Evolutionary conservation across 1,140 invertebrate genomes (phyloP).

Genomic region (Panonychus citri): DNA sequence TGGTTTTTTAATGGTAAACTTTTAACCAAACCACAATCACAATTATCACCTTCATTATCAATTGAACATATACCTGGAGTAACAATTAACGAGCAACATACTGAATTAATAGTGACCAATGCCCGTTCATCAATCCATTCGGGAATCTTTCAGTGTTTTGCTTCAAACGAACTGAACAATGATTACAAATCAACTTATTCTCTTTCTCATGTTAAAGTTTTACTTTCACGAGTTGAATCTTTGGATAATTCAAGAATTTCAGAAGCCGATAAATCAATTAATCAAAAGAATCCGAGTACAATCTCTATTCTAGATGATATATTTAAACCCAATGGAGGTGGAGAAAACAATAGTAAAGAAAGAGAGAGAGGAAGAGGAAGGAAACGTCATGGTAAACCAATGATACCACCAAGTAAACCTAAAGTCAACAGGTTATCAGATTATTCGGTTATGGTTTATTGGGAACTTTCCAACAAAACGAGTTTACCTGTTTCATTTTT

Average conservation of each 20-base stretch:
- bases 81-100: too few species aligned
- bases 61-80: too few species aligned
- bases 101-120: neutral
- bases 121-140: neutral
- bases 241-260: too few species aligned
- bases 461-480: conserved; percentile 47
- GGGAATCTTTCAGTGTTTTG: conserved; percentile 48
- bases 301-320: too few species aligned
- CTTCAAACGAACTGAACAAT: conserved; percentile 41
- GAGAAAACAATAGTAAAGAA: too few species aligned
- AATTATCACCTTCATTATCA: too few species aligned
- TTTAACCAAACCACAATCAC: neutral
- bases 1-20: conserved; percentile 55
- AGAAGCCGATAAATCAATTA: conserved; percentile 3
- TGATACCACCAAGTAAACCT: conserved; percentile 62
- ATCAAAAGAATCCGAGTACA: too few species aligned
- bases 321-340: too few species aligned
- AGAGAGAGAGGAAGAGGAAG: too few species aligned
- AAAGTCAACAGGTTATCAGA: conserved; percentile 60
- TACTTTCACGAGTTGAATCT: too few species aligned
- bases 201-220: neutral
- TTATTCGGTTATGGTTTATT: conserved; percentile 72
- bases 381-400: conserved; percentile 29
- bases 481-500: conserved; percentile 66
- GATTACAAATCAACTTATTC: neutral